These are phyloP conservation scores for Antrozous pallidus DNA, from an alignment of 2,797 vertebrate genomes.

Conservation along the genomic window DNA sequence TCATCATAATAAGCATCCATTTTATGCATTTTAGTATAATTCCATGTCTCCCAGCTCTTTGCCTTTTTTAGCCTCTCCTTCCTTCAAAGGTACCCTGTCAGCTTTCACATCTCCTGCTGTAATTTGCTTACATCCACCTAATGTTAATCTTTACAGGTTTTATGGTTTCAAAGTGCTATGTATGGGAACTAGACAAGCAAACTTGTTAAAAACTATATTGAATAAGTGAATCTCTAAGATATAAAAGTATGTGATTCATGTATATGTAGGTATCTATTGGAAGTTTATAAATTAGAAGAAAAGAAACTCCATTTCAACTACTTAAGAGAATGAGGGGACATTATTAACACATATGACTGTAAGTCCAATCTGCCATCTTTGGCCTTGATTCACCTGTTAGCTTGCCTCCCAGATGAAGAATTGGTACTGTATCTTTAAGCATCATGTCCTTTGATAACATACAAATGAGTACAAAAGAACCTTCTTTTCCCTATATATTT, in stretches of 20 bases:
- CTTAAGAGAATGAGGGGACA: neutral
- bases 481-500: neutral
- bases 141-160: constrained; percentile 26
- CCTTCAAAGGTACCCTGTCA: neutral
- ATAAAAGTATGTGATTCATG: neutral
- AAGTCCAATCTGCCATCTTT: neutral
- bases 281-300: neutral
- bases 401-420: neutral
- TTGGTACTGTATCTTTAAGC: neutral
- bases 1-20: neutral
- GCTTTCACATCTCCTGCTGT: neutral
- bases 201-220: neutral
- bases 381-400: neutral
- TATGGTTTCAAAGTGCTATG: neutral
- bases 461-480: neutral
- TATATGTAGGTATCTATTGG: neutral
- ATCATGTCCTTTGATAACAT: neutral
- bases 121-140: constrained; percentile 1
- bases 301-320: neutral
- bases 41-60: neutral
- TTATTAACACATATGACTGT: neutral
- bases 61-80: neutral
- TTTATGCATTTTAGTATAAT: neutral
- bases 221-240: neutral
- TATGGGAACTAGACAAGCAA: neutral